Evolutionary conservation across 2,888 invertebrate species (phyloP).

Genomic region (Orthosia gracilis): DNA sequence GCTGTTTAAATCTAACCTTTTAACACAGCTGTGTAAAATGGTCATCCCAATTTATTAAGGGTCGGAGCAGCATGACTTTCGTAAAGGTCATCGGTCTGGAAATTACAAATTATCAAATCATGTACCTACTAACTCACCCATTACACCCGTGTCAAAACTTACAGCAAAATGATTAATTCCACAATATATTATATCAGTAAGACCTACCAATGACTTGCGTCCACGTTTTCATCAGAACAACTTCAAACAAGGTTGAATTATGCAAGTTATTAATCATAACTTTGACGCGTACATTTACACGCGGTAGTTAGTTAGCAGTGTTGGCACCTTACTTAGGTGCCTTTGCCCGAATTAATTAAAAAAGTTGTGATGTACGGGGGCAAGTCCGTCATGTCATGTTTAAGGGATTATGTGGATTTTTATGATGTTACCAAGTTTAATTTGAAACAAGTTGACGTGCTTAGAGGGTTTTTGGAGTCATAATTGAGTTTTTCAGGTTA

Average conservation of each 20-base stretch:
- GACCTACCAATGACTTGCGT: constrained; percentile 51
- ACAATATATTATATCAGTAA: constrained; percentile 41
- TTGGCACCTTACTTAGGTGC: constrained; percentile 57
- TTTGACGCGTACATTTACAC: constrained; percentile 70
- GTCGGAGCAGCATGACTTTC: too few relatives aligned
- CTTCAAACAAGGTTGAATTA: constrained; percentile 63
- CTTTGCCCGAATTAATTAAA: constrained; percentile 76
- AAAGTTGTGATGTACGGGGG: constrained; percentile 69
- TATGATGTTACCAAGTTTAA: constrained; percentile 55
- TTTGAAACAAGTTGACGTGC: constrained; percentile 50
- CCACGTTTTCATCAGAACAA: constrained; percentile 39
- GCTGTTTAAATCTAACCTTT: too few relatives aligned
- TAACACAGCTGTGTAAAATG: too few relatives aligned
- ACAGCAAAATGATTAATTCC: constrained; percentile 58
- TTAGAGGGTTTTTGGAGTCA: constrained; percentile 37
- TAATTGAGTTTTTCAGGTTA: constrained; percentile 56
- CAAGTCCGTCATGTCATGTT: constrained; percentile 34
- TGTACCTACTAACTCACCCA: background rate
- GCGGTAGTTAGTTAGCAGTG: constrained; percentile 73
- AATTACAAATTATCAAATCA: constrained; percentile 12
- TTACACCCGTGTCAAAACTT: constrained; percentile 36
- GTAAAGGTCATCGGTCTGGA: background rate
- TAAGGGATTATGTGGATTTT: constrained; percentile 52
- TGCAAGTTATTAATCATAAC: constrained; percentile 70
- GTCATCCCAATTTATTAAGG: too few relatives aligned